Base-by-base conservation (phyloP, 1,140 invertebrate species). In the Acromyrmex heyeri region DNA sequence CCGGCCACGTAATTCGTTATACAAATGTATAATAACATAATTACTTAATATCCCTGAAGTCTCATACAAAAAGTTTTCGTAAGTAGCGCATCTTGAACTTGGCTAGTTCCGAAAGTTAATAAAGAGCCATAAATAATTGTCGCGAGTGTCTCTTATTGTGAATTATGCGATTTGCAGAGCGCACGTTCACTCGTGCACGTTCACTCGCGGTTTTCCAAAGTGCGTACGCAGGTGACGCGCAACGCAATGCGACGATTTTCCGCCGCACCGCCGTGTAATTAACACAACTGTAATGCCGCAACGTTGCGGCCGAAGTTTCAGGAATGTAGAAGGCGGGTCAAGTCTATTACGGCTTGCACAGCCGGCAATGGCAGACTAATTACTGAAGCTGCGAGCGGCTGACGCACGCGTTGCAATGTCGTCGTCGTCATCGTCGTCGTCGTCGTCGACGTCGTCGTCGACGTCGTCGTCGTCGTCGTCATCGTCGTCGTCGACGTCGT, bases 351-450 rank as follows among this genome's bases (percentile, higher is more conserved):
- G 79, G 2, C 38, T 34, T 55, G 38, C 69, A 61, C 79, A 83
- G 24, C 55, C 79, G 67, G 79, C 69, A 73, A 83, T 83, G 79
- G 79, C 79, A 83, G 79, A 83, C 79, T 83, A 83, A 83, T 83
- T 83, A 75, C 79, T 75, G 57, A 73, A 83, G 38, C 69, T 72
- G 53, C 55, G 24, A 73, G 69, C 55, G 69, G 38, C 55, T 61
- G 79, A 73, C 57, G 69, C 27, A 62, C 67, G 79, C 67, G 53
- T 61, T 82, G 24, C 67, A 48, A 34, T 34, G 34, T 70, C 75
- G 14, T 48, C 53, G 34, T 70, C 55, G 55, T 75, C 12, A 10
- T 38, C 10, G 53, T 72, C 69, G 18, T 38, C 10, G 53, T 72
- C 69, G 48, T 70, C 48, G 34, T 59, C 75, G 14, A 30, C 75